Evolutionary conservation across 1,140 invertebrate genomes (phyloP), one percentile per base, ranked within the genome.

Genomic region (Drosophila melanica): DNA sequence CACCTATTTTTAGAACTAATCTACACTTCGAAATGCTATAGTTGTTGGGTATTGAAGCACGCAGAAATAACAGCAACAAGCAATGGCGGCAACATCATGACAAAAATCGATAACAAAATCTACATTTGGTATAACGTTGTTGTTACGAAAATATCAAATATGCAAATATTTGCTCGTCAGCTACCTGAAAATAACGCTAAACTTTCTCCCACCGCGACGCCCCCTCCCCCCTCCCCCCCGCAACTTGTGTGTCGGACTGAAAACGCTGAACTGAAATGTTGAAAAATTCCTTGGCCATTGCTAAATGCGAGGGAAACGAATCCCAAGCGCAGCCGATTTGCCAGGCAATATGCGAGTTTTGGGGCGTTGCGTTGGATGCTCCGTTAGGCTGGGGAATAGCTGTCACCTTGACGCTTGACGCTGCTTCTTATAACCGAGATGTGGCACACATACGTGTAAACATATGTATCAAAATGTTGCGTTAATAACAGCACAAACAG

Each of bases 111-210:
- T 87, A 77, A 55, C 59, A 71, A 77, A 79, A 75, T 82, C 82
- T 87, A 87, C 82, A 89, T 87, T 67, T 58, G 72, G 84, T 82
- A 79, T 69, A 87, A 77, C 70, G 71, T 77, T 86, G 71, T 77
- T 86, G 71, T 69, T 87, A 87, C 84, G 81, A 82, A 89, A 82
- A 87, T 89, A 87, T 87, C 76, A 87, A 87, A 87, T 87, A 87
- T 87, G 82, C 84, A 87, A 87, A 87, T 87, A 87, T 87, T 87
- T 87, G 64, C 76, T 70, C 60, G 75, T 55, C 82, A 79, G 84
- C 72, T 77, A 81, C 82, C 84, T 79, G 75, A 87, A 87, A 79
- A 78, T 85, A 75, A 69, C 53, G 53, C 50, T 58, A 66, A 72
- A 72, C 64, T 59, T 48, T 42, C 33, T 63, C 33, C 7, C 37